Percentiles rank a stretch among this genome's conserved stretches.
Evolutionary conservation across 2,113 vertebrate genomes (phyloP).

Genomic region (Anarhynchus alexandrinus): DNA sequence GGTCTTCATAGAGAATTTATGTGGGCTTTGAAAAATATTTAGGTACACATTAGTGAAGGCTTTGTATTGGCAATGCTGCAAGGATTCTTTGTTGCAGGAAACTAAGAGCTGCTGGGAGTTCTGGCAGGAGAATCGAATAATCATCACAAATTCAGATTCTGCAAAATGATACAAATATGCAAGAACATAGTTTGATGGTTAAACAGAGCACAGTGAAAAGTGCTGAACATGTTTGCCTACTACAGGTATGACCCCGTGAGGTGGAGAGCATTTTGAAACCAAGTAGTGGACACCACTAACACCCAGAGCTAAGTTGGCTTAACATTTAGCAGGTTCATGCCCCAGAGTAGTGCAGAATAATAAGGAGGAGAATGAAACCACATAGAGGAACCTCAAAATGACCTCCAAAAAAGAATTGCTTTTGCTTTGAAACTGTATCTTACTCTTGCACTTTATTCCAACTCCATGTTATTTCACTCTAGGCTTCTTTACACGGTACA

Average conservation of each 20-base stretch:
- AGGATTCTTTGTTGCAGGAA: constrained; percentile 1
- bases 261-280: neutral
- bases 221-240: neutral
- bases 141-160: neutral
- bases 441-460: neutral
- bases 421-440: neutral
- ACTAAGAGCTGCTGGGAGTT: neutral
- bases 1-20: neutral
- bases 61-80: neutral
- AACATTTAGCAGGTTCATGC: neutral
- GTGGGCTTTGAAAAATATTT: constrained; percentile 27
- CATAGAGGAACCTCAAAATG: neutral
- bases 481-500: neutral
- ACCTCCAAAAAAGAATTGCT: neutral
- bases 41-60: neutral
- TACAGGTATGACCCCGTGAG: neutral
- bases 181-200: neutral
- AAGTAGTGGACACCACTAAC: neutral
- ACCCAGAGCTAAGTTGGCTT: neutral
- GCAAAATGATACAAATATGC: neutral
- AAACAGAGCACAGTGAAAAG: neutral
- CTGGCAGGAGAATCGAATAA: neutral
- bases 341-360: neutral
- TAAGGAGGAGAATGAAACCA: neutral
- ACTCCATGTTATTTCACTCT: neutral